phyloP scores from a whole-genome alignment of 2,797 vertebrate species.

The Clarias fuscus region DNA sequence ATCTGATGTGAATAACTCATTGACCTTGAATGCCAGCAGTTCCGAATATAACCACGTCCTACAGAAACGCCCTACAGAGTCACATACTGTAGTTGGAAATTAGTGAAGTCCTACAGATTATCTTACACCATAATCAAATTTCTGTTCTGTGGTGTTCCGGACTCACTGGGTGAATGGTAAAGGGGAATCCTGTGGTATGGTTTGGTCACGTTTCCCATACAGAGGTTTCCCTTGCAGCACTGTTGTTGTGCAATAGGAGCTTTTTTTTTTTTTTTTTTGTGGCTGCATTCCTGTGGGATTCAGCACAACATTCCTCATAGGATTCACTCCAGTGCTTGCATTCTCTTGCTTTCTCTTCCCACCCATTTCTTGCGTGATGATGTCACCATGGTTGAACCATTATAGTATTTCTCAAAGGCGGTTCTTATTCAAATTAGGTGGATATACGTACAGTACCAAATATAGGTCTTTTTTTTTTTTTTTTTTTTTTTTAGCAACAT shows the following conservation, averaged over 20 bases:
- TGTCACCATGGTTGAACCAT: constrained; percentile 7
- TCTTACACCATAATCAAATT: constrained; percentile 12
- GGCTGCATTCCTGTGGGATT: constrained; percentile 61
- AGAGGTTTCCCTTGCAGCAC: constrained; percentile 43
- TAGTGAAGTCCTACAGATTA: background rate
- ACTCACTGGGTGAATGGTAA: constrained; percentile 26
- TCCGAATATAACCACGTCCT: no score
- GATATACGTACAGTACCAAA: background rate
- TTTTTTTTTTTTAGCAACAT: background rate
- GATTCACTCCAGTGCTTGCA: constrained; percentile 48
- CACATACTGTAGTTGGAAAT: background rate
- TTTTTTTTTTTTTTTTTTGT: constrained; percentile 57
- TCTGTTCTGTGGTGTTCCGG: constrained; percentile 5
- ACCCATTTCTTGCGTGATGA: constrained; percentile 24
- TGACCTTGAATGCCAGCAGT: background rate
- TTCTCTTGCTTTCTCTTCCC: constrained; percentile 33
- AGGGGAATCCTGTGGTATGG: constrained; percentile 32
- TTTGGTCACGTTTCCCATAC: constrained; percentile 30
- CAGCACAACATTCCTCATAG: constrained; percentile 56
- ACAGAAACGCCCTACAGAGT: background rate
- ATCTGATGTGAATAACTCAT: background rate
- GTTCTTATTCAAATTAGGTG: background rate
- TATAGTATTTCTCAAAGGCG: background rate
- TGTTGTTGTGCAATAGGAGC: constrained; percentile 49
- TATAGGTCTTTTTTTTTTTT: no score